Conservation (phyloP, 2,113 vertebrate genomes). For the Ochotona curzoniae region DNA sequence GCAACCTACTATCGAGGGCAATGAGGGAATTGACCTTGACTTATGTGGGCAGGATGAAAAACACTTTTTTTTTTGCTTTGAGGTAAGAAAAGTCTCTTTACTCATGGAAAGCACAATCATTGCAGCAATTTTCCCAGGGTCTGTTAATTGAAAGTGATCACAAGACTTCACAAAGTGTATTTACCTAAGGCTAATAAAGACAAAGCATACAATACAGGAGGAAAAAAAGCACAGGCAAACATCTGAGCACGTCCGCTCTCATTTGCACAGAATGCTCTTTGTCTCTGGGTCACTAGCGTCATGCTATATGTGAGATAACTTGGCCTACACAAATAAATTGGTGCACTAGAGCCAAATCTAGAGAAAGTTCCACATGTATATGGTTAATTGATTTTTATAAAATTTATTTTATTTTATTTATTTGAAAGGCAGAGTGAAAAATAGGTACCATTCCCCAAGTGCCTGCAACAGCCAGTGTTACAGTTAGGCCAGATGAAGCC, state of each 20-base stretch:
- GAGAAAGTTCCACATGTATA: not conserved
- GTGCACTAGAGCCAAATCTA: not conserved
- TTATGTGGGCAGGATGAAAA: not conserved
- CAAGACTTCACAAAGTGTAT: not conserved
- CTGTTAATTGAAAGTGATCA: slow-evolving; percentile 36
- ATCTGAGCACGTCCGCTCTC: not conserved
- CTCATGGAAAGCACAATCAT: slow-evolving; percentile 45
- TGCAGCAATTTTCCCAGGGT: not conserved
- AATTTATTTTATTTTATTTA: too few species aligned
- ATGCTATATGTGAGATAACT: not conserved
- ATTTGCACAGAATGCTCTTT: not conserved
- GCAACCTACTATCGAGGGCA: not conserved
- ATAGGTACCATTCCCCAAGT: too few species aligned
- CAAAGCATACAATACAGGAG: not conserved
- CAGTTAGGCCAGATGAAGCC: too few species aligned
- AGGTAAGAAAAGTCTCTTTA: slow-evolving; percentile 45
- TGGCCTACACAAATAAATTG: not conserved
- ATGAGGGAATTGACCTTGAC: slow-evolving; percentile 44
- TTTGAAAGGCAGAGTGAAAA: too few species aligned
- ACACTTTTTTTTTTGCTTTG: slow-evolving; percentile 2
- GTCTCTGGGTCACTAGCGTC: slow-evolving; percentile 8
- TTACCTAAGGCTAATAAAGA: slow-evolving; percentile 25
- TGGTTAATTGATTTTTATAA: not conserved
- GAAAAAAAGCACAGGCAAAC: slow-evolving; percentile 8
- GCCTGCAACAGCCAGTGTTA: too few species aligned